Evolutionary conservation across 2,888 invertebrate species (phyloP), one percentile per base, ranked within the genome.

Genomic region (Ellobium chinense): DNA sequence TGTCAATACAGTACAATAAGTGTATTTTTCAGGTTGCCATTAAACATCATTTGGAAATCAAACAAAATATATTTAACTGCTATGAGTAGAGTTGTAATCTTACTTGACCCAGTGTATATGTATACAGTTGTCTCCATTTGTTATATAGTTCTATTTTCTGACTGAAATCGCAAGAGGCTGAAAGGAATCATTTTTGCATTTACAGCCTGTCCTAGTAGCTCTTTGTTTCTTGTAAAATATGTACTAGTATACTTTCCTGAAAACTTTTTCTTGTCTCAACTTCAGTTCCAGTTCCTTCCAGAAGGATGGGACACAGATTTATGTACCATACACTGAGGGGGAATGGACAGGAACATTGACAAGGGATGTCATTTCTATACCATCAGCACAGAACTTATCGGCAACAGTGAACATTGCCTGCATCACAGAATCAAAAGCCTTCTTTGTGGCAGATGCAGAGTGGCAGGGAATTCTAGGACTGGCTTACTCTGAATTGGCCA

Each of bases 381-480:
- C 88, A 5, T 87, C 90, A 9, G 88, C 94, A 7, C 93, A 93
- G 4, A 93, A 93, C 90, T 73, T 90, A 12, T 86, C 88, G 21
- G 93, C 95, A 0, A 92, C 92, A 69, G 84, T 87, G 18, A 93
- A 94, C 82, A 93, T 95, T 69, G 95, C 95, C 14, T 93, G 94
- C 29, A 95, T 95, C 80, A 94, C 93, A 9, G 92, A 93, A 36
- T 94, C 95, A 63, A 92, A 94, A 72, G 93, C 94, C 70, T 95
- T 95, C 89, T 95, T 94, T 85, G 94, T 94, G 90, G 94, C 95
- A 88, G 94, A 94, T 7, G 94, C 95, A 4, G 93, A 94, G 80
- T 95, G 95, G 95, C 95, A 95, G 93, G 93, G 95, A 78, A 94
- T 95, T 62, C 91, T 95, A 27, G 95, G 95, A 1, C 87, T 95